Evolutionary conservation across 2,888 invertebrate genomes (phyloP).

Genomic region (Xylota sylvarum): DNA sequence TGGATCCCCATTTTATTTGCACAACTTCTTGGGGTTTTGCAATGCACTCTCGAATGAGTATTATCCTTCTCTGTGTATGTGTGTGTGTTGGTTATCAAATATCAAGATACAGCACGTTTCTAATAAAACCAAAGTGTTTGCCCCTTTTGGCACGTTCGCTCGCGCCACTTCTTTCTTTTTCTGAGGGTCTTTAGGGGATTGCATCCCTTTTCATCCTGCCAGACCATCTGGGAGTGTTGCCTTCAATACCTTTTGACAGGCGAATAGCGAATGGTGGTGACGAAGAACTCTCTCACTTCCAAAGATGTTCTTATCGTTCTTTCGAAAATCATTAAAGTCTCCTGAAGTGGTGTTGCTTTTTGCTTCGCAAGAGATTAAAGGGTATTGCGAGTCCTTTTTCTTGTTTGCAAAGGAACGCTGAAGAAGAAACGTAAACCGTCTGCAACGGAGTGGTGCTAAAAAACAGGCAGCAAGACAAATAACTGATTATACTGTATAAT

Average conservation of each 20-base stretch:
- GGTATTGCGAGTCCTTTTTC: slow-evolving; percentile 58
- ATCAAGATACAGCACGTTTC: slow-evolving; percentile 76
- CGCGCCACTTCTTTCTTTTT: slow-evolving; percentile 41
- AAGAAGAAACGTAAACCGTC: slow-evolving; percentile 53
- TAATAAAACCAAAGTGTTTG: slow-evolving; percentile 75
- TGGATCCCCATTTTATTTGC: slow-evolving; percentile 54
- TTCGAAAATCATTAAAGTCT: slow-evolving; percentile 44
- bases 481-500: slow-evolving; percentile 75
- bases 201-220: slow-evolving; percentile 42
- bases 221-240: slow-evolving; percentile 27
- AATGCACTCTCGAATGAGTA: slow-evolving; percentile 61
- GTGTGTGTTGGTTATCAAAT: slow-evolving; percentile 72
- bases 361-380: slow-evolving; percentile 56
- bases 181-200: slow-evolving; percentile 61
- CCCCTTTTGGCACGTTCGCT: slow-evolving; percentile 76
- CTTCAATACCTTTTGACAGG: slow-evolving; percentile 72
- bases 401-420: slow-evolving; percentile 59
- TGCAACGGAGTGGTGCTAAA: slow-evolving; percentile 65
- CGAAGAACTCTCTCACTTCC: slow-evolving; percentile 4
- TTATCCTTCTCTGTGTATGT: slow-evolving; percentile 20
- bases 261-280: no score
- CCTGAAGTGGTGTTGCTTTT: slow-evolving; percentile 49
- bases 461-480: slow-evolving; percentile 64
- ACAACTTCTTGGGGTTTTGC: slow-evolving; percentile 46
- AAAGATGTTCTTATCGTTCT: slow-evolving; percentile 45